Base-by-base conservation (phyloP, 2,888 invertebrate species). In the Agrilus cyanescens region DNA sequence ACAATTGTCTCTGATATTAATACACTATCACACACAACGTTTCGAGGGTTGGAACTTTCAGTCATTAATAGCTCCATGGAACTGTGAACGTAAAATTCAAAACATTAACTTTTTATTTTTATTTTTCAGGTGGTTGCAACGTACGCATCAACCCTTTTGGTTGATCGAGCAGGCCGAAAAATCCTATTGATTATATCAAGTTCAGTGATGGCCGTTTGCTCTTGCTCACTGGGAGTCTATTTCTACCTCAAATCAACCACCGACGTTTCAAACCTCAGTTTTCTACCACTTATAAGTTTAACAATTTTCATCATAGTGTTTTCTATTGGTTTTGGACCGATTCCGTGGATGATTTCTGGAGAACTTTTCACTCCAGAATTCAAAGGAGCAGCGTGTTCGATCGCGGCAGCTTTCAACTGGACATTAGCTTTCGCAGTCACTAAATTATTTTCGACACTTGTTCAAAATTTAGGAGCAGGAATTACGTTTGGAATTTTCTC, bases 391-490 rank as follows among this genome's bases (percentile, higher is more conserved):
- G 83, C 84, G 0, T 76, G 80, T 20, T 78, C 80, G 0, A 66
- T 82, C n/a, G 76, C 81, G 0, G 77, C 78, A 3, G 72, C 78
- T 10, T 70, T 76, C 40, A 83, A 80, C 53, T 84, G 84, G 84
- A 66, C 73, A 12, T 61, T 78, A n/a, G 79, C 81, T 0, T 82
- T 82, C 54, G 62, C 68, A 1, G 76, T 76, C 1, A 78, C 80
- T 0, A 74, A 75, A 46, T 57, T 76, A 15, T 84, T 82, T 38
- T 73, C 76, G 49, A 75, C 76, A 44, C 63, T 85, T 51, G 64
- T 71, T 1, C 64, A 64, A 4, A 50, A 59, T 35, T 66, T 80
- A 1, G 74, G 74, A n/a, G 65, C 71, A 12, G 76, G 76, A 1
- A 75, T 75, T 60, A 74, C 81, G 0, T 76, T 86, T 49, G 78